These are phyloP conservation scores for Pseudomyrmex gracilis DNA, from an alignment of 1,140 invertebrate species.

Conservation along the genomic window DNA sequence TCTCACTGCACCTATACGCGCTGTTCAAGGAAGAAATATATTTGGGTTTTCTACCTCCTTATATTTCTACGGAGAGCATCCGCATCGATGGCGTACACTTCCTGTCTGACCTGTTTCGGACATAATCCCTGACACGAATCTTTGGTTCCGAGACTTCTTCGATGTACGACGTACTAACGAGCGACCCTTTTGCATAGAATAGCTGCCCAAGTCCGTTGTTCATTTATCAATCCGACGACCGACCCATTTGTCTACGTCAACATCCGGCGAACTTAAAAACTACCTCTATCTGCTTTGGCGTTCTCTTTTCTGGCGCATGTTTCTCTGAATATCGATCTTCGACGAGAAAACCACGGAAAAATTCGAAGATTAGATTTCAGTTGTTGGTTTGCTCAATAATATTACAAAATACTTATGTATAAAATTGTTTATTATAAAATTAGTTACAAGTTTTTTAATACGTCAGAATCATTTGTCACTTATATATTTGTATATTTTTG, in stretches of 20 bases:
- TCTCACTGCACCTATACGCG: neutral
- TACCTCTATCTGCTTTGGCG: constrained; percentile 18
- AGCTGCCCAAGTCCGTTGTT: constrained; percentile 61
- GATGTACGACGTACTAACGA: constrained; percentile 60
- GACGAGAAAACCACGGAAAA: constrained; percentile 13
- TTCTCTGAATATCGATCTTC: constrained; percentile 45
- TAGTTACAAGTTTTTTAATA: too few species aligned
- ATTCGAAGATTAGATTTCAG: neutral
- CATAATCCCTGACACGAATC: constrained; percentile 49
- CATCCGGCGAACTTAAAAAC: constrained; percentile 64
- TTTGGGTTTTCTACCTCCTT: neutral
- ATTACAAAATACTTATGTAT: too few species aligned
- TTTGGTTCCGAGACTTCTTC: constrained; percentile 33
- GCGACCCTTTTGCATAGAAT: constrained; percentile 62
- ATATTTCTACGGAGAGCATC: constrained; percentile 7
- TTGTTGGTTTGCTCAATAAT: too few species aligned
- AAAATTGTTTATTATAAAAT: too few species aligned
- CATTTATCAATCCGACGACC: constrained; percentile 76
- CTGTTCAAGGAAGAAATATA: neutral
- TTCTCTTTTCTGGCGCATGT: constrained; percentile 18
- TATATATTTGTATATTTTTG: too few species aligned
- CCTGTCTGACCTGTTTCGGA: constrained; percentile 46
- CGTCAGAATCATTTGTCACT: too few species aligned
- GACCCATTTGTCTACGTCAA: constrained; percentile 77
- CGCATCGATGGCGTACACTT: neutral